Base-by-base conservation (phyloP, 2,113 vertebrate genomes). In the Aphyosemion australe region DNA sequence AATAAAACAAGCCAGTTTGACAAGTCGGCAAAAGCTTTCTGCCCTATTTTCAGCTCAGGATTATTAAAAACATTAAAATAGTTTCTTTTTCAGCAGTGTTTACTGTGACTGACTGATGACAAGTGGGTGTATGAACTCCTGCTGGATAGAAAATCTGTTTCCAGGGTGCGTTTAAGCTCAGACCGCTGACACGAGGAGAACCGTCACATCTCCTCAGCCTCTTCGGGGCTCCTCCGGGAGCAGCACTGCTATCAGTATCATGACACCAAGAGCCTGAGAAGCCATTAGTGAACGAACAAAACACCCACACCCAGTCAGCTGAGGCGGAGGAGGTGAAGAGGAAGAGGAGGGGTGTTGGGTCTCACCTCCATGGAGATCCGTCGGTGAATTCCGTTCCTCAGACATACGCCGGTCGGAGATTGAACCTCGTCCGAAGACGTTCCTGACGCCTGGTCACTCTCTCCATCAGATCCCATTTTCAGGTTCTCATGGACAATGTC, bases 401-500 rank as follows among this genome's bases (percentile, higher is more conserved):
- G 94, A 87, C 97, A 98, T 84, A 99, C 97, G 14, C 96, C 97
- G 2, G 95, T 99, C 11, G 97, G 97, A 56, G 97, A 99, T 71
- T 99, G 97, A 48, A 99, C 95, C 93, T 99, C 97, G 74, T 99
- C 97, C 12, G 97, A 99, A 15, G 97, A 99, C 0, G 97, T 99
- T 72, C 97, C 97, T 41, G 97, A 99, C 18, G 97, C 96, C 84
- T 99, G 97, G 90, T 99, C 97, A 78, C 97, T 99, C 92, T 98
- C 97, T 45, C 97, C 97, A 50, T 99, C 97, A 2, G 97, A 99
- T 47, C 97, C 97, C 94, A 99, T 99, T 93, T 99, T 99, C 86
- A 99, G 89, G 89, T 99, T 99, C 92, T 99, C 97, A 59, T 99
- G 97, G 70, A 99, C 97, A 64, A 99, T 99, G 88, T 99, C 97